Base-by-base conservation (phyloP, 35 echinoderm and acorn worm genomes). In the Acanthaster planci region DNA sequence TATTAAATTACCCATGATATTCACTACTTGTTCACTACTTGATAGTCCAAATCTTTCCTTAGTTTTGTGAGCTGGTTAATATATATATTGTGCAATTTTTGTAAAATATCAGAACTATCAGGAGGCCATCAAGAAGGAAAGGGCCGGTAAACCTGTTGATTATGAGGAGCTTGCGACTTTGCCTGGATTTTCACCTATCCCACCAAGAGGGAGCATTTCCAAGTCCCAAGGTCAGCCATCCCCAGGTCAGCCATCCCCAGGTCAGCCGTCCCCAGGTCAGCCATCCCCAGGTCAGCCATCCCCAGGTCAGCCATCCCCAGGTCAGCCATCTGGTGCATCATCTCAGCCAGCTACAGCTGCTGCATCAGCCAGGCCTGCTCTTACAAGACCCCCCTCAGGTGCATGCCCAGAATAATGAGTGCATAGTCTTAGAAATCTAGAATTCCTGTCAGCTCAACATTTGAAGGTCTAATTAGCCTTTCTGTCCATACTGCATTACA, bases 111-210 rank as follows among this genome's bases (percentile, higher is more conserved):
- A 93, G 92, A 92, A 94, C 91, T 99, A 94, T 92, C 88, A 94
- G 18, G 92, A 91, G 67, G 86, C 96, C 34, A 90, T 99, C 6
- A 91, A 93, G 79, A 93, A 91, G 42, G 84, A 90, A 31, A 99
- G 88, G 89, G 32, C 76, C n/a, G 92, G 92, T 18, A 85, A 77
- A 84, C 96, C 92, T 37, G 89, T 99, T 23, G 84, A 92, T 27
- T 93, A 94, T 67, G 76, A 88, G 5, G 92, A 94, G 78, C 89
- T 99, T 5, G 83, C 96, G 22, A 50, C 80, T 8, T 77, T 93
- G 8, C 96, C 96, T 39, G 92, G 86, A 30, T 97, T 90, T 37
- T 90, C 90, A 21, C 94, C 94, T 14, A 80, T 93, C 12, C 94
- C 94, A 37, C 40, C 59, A 8, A 76, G 80, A 21, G 31, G 78